A percentile compares a stretch with the other conserved stretches of the same genome.
These are phyloP conservation scores for Halichoeres trimaculatus DNA, from an alignment of 2,113 vertebrate genomes.

Conservation along the genomic window DNA sequence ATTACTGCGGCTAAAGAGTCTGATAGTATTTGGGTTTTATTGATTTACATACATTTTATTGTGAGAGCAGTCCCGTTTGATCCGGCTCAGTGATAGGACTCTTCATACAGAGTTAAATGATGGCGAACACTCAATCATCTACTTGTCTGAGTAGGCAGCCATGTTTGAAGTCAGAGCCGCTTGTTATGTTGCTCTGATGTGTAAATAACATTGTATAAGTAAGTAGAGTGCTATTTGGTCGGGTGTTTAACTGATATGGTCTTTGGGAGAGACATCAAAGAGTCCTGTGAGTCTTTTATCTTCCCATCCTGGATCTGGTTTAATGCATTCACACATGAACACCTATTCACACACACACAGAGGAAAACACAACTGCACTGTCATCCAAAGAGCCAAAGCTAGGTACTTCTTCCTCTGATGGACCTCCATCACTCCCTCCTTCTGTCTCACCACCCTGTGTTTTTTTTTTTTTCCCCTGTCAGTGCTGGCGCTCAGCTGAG, in stretches of 20 bases:
- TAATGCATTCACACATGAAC: conserved; percentile 35
- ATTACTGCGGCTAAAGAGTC: conserved; percentile 6
- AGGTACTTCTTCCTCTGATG: conserved; percentile 26
- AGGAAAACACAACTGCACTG: conserved; percentile 23
- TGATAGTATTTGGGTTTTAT: not conserved
- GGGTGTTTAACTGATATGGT: conserved; percentile 66
- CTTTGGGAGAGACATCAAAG: conserved; percentile 63
- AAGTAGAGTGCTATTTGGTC: conserved; percentile 59
- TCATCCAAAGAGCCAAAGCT: conserved; percentile 25
- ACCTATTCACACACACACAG: conserved; percentile 5
- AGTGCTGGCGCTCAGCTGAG: conserved; percentile 37
- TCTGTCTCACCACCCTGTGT: conserved; percentile 32
- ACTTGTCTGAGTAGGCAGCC: conserved; percentile 39
- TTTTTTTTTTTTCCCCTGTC: conserved; percentile 32
- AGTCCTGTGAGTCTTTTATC: conserved; percentile 55
- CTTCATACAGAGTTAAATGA: conserved; percentile 36
- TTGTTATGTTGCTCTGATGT: conserved; percentile 57
- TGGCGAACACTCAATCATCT: conserved; percentile 34
- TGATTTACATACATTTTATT: conserved; percentile 19
- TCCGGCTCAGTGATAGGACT: conserved; percentile 33
- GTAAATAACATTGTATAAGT: conserved; percentile 48
- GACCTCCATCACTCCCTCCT: conserved; percentile 38
- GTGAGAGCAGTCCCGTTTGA: conserved; percentile 27
- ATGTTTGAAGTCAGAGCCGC: conserved; percentile 62
- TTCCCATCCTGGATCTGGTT: conserved; percentile 52